phyloP scores from a whole-genome alignment of 2,797 vertebrate species.

The Neosilurus mollespiculum region DNA sequence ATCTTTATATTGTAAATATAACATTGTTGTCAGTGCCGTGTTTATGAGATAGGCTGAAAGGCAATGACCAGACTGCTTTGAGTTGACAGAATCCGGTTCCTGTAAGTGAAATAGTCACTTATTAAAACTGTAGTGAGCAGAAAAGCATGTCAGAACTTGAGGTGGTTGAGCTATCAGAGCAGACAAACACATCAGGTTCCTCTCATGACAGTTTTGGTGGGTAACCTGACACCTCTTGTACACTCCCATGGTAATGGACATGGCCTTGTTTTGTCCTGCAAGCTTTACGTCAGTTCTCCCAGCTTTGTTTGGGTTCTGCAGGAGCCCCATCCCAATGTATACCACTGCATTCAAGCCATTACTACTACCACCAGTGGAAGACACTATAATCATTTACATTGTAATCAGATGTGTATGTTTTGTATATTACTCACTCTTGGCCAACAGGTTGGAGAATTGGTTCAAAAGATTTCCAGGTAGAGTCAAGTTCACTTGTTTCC shows the following conservation, averaged over 20 bases:
- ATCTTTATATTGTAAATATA: no score
- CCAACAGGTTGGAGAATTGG: not conserved
- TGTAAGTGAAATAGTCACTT: not conserved
- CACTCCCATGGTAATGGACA: not conserved
- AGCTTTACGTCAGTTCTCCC: not conserved
- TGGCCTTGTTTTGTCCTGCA: not conserved
- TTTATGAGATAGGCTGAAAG: not conserved
- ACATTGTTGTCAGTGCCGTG: not conserved
- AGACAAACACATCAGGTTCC: no score
- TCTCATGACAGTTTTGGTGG: no score
- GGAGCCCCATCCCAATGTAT: not conserved
- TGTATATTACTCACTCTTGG: constrained; percentile 24
- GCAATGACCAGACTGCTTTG: not conserved
- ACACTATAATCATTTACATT: not conserved
- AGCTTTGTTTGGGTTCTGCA: not conserved
- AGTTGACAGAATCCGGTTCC: not conserved
- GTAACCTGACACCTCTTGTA: not conserved
- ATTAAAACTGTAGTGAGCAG: not conserved
- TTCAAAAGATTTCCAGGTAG: constrained; percentile 14
- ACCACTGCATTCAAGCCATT: not conserved
- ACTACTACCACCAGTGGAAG: not conserved
- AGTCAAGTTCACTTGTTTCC: not conserved
- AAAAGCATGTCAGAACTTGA: not conserved
- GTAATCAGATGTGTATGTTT: not conserved
- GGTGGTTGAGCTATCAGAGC: no score